Evolutionary conservation across 2,888 invertebrate genomes (phyloP).

Genomic region (Tenthredo distinguenda): DNA sequence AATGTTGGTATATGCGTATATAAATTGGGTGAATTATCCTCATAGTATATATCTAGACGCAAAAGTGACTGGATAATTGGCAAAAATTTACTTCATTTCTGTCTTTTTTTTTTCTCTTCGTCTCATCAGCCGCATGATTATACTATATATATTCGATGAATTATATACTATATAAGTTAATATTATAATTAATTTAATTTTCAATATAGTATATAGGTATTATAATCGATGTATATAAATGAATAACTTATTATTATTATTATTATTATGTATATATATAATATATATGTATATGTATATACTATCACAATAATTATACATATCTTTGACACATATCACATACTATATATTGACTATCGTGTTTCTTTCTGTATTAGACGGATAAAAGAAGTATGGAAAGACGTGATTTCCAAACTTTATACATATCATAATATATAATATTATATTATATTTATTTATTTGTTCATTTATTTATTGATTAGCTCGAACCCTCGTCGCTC

Average conservation of each 20-base stretch:
- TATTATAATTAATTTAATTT: background rate
- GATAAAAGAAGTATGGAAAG: constrained; percentile 53
- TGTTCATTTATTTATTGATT: background rate
- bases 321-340: constrained; percentile 75
- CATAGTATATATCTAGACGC: background rate
- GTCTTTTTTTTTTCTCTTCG: background rate
- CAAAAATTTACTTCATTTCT: background rate
- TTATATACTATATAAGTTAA: constrained; percentile 49
- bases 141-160: background rate
- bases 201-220: background rate
- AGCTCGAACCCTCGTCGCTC: background rate
- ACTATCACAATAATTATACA: constrained; percentile 63
- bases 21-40: background rate
- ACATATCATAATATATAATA: background rate
- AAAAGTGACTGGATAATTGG: background rate
- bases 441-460: background rate
- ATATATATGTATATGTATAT: background rate
- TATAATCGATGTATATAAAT: constrained; percentile 3
- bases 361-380: constrained; percentile 66
- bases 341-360: constrained; percentile 77
- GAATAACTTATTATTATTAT: background rate
- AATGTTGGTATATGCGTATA: constrained; percentile 57
- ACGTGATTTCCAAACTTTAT: constrained; percentile 7
- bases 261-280: constrained; percentile 25
- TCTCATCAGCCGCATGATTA: background rate